Percentiles rank a stretch among this genome's conserved stretches.
phyloP scores from a whole-genome alignment of 2,797 vertebrate species.

The Malacoctenus gilli region DNA sequence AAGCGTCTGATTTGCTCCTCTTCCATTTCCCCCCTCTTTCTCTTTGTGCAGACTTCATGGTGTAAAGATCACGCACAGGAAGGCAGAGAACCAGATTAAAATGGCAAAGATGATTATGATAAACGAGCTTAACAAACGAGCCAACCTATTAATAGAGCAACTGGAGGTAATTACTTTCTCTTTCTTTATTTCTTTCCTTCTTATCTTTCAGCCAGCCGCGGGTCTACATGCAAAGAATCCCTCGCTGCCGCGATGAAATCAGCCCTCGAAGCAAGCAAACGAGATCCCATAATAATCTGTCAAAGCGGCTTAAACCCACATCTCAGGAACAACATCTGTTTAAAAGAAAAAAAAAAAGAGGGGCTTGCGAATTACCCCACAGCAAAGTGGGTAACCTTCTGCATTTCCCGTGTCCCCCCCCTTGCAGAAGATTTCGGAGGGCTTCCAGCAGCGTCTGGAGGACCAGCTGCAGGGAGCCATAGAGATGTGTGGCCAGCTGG shows the following conservation, averaged over 20 bases:
- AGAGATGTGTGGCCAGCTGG: conserved; percentile 91
- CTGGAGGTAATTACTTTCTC: conserved; percentile 90
- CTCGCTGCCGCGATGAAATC: conserved; percentile 51
- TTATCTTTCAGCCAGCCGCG: conserved; percentile 64
- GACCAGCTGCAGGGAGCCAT: conserved; percentile 92
- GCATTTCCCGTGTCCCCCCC: conserved; percentile 28
- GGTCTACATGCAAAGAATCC: conserved; percentile 63
- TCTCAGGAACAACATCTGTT: conserved; percentile 34
- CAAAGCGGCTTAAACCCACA: conserved; percentile 57
- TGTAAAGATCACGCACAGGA: conserved; percentile 92
- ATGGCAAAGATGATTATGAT: conserved; percentile 99
- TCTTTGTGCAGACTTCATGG: conserved; percentile 87
- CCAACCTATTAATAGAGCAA: conserved; percentile 95
- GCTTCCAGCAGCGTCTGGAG: conserved; percentile 91
- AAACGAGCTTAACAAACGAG: conserved; percentile 97
- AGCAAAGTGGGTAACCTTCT: conserved; percentile 7
- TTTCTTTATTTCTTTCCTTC: conserved; percentile 61
- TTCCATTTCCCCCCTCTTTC: conserved; percentile 48
- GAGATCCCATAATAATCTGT: conserved; percentile 54
- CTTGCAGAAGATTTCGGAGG: conserved; percentile 89
- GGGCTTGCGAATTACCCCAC: conserved; percentile 19
- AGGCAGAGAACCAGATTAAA: conserved; percentile 98
- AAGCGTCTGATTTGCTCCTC: conserved; percentile 18
- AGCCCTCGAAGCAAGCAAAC: conserved; percentile 56
- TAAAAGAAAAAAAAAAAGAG: conserved; percentile 32